Base-by-base conservation (phyloP, 2,888 invertebrate species). In the Horisme vitalbata region DNA sequence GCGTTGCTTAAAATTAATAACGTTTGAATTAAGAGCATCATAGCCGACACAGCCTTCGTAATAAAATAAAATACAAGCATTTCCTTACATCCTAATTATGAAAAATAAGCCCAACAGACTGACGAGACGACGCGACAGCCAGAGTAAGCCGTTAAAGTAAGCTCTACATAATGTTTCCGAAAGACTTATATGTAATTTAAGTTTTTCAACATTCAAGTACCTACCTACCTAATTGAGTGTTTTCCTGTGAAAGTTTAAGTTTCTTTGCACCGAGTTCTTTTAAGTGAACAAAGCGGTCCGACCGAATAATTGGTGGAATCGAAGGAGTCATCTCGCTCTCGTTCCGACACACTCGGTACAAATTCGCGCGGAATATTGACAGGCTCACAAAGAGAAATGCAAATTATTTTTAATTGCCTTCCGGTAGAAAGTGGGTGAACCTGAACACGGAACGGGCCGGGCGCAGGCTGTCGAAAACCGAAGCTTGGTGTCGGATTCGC, bases 371-470 rank as follows among this genome's bases (percentile, higher is more conserved):
- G 70, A 76, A 65, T 74, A 75, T 71, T 71, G 65, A 73, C 68
- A 65, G 65, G 59, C 64, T 69, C 71, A 78, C 74, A 79, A 75
- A 79, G 82, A 83, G 83, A 85, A 85, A 85, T 85, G 85, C 79
- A 85, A 80, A 85, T 84, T 73, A 79, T 79, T 83, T 86, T 85
- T 86, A 85, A 86, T 84, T 84, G 82, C 80, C 71, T 81, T 86
- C 85, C 83, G 83, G 86, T 86, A 86, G 87, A 87, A 87, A 87
- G 85, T 84, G 71, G 82, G 82, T 83, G 83, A 82, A 80, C 76
- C 77, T 75, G 76, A 79, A 82, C 78, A 77, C 63, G 66, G 65
- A 75, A 73, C 75, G 70, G 75, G 75, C 73, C 63, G 78, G 68
- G 59, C 75, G 70, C 71, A 66, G 75, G 75, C 79, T 71, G 75